Evolutionary conservation across 2,113 vertebrate species (phyloP).

Genomic region (Neofelis nebulosa): DNA sequence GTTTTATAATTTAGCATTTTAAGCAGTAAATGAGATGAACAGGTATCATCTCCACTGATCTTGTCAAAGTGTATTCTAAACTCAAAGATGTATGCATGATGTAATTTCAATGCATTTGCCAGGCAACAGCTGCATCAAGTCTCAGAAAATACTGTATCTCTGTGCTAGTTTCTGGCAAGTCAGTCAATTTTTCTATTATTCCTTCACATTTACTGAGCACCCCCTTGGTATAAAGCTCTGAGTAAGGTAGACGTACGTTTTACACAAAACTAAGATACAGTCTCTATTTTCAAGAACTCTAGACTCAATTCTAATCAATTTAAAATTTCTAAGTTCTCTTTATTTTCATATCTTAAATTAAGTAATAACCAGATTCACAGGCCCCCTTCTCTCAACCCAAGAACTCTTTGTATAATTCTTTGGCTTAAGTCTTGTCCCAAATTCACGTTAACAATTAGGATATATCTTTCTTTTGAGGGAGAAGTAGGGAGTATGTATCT

Average conservation of each 20-base stretch:
- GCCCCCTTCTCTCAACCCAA: too few species aligned
- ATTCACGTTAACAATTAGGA: slow-evolving; percentile 22
- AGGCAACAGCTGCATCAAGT: background rate
- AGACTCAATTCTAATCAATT: background rate
- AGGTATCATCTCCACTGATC: background rate
- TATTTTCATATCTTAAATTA: slow-evolving; percentile 35
- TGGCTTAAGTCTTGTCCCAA: background rate
- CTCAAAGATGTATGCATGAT: background rate
- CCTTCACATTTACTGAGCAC: background rate
- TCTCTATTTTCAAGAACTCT: background rate
- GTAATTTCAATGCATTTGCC: background rate
- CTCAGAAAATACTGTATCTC: background rate
- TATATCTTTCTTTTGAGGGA: slow-evolving; percentile 12
- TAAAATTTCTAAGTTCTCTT: slow-evolving; percentile 39
- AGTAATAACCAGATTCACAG: background rate
- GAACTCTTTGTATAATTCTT: background rate
- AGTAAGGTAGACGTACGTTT: background rate
- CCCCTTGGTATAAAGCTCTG: background rate
- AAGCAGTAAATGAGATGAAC: background rate
- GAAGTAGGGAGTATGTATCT: background rate
- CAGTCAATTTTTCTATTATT: background rate
- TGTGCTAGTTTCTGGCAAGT: background rate
- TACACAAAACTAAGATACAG: background rate
- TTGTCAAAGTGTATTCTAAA: background rate
- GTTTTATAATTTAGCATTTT: slow-evolving; percentile 38